These are phyloP conservation scores for Carlito syrichta DNA, from an alignment of 2,113 vertebrate genomes.

Conservation along the genomic window DNA sequence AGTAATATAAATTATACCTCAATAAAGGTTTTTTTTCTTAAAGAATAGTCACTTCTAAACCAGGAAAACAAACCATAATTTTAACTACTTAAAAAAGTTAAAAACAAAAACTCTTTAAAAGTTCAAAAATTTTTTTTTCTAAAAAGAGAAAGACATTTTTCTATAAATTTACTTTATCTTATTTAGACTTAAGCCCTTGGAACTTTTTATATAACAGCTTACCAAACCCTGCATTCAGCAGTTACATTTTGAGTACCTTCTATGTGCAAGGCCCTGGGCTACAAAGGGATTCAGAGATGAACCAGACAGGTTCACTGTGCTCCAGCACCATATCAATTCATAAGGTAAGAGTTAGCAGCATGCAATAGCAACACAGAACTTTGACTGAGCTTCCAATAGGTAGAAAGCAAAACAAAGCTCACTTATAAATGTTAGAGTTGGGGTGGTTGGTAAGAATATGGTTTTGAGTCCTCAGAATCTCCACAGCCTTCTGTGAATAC, in stretches of 20 bases:
- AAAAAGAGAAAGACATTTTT: background rate
- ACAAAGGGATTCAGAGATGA: background rate
- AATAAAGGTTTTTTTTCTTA: background rate
- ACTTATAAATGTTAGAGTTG: slow-evolving; percentile 99
- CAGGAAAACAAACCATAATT: background rate
- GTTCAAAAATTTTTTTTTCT: too few relatives aligned
- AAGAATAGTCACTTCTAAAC: background rate
- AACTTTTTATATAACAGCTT: background rate
- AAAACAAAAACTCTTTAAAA: too few relatives aligned
- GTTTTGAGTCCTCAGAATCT: slow-evolving; percentile 96
- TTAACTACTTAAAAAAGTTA: background rate
- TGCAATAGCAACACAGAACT: background rate
- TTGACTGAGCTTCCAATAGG: background rate
- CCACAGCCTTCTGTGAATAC: slow-evolving; percentile 98
- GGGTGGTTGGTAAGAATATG: slow-evolving; percentile 98
- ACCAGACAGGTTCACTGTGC: background rate
- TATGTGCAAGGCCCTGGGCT: background rate
- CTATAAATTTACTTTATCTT: background rate
- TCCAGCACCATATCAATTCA: background rate
- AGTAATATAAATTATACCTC: background rate
- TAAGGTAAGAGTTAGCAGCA: background rate
- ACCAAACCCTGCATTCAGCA: background rate
- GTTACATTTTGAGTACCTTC: background rate
- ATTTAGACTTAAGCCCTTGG: background rate
- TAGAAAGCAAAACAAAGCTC: slow-evolving; percentile 69